phyloP scores from a whole-genome alignment of 1,140 invertebrate genomes.

The Chionoecetes opilio region DNA sequence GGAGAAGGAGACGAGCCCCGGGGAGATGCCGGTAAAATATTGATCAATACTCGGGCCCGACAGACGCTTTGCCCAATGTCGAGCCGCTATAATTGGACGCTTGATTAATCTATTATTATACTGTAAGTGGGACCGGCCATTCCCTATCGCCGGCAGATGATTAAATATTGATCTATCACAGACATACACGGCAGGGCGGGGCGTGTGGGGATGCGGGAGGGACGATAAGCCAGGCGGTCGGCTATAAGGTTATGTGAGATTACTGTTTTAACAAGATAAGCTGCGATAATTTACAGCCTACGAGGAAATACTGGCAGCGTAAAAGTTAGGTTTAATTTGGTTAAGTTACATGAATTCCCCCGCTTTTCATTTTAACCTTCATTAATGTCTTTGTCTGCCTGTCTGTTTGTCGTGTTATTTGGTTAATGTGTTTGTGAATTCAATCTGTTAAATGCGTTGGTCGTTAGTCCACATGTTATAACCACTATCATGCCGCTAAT shows the following conservation, averaged over 20 bases:
- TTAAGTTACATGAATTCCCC: neutral
- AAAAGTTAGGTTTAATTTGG: neutral
- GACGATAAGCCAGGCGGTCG: neutral
- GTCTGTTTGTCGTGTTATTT: neutral
- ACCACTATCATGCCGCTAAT: too few relatives aligned
- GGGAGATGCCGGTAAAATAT: conserved; percentile 27
- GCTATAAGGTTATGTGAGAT: neutral
- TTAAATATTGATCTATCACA: conserved; percentile 49
- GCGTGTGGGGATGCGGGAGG: neutral
- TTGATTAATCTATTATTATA: conserved; percentile 54
- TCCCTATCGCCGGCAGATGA: conserved; percentile 38
- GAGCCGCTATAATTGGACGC: conserved; percentile 32
- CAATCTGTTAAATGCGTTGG: too few relatives aligned
- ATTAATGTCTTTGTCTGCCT: neutral
- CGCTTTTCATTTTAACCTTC: neutral
- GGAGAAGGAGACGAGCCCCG: conserved; percentile 2
- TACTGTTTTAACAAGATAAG: neutral
- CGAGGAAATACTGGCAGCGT: neutral
- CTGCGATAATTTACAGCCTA: neutral
- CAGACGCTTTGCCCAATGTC: conserved; percentile 40
- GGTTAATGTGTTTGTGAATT: too few relatives aligned
- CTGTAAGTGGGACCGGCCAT: conserved; percentile 38
- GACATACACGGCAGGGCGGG: neutral
- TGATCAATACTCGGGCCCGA: neutral
- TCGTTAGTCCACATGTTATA: too few relatives aligned